Evolutionary conservation across 1,140 invertebrate species (phyloP), one percentile per base, ranked within the genome.

Genomic region (Drosophila yakuba): DNA sequence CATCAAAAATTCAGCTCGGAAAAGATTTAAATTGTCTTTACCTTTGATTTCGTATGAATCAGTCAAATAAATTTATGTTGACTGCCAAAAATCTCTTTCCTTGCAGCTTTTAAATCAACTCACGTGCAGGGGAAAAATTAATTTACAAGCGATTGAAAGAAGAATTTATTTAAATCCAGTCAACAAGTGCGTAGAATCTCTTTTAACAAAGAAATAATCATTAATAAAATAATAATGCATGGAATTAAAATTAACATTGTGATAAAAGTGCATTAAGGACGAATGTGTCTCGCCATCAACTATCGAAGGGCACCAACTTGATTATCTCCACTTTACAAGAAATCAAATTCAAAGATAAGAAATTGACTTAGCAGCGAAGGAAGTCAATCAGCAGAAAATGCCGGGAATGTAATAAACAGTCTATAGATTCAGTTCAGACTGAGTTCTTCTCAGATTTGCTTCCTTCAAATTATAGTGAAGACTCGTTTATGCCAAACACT

Each of bases 331-430:
- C 48, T 41, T 56, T 58, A 45, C 72, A 32, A 43, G 44, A 60
- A 77, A 81, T 67, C 23, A 20, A 67, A 55, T 81, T 56, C 54
- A 54, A 67, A 59, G 66, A 48, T 28, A 14, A 56, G 36, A 64
- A 81, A 81, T 81, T 63, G 48, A 67, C 57, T 81, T 81, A 81
- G 77, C 58, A 23, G 67, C 23, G 41, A 14, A 35, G 20, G 45
- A 56, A 68, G 64, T 79, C 45, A 79, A 62, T 62, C 52, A 47
- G 35, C 36, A 76, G 32, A n/a, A 44, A 48, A 5, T 32, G 17
- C 36, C 32, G 25, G 41, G 32, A 44, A 5, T n/a, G 41, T 23
- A 23, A 20, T 52, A 57, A 54, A 61, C 58, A 69, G 43, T 67
- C 55, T 14, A 12, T 35, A 17, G 48, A 39, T 5, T 4, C 32